Evolutionary conservation across 2,113 vertebrate species (phyloP).

Genomic region (Neoarius graeffei): DNA sequence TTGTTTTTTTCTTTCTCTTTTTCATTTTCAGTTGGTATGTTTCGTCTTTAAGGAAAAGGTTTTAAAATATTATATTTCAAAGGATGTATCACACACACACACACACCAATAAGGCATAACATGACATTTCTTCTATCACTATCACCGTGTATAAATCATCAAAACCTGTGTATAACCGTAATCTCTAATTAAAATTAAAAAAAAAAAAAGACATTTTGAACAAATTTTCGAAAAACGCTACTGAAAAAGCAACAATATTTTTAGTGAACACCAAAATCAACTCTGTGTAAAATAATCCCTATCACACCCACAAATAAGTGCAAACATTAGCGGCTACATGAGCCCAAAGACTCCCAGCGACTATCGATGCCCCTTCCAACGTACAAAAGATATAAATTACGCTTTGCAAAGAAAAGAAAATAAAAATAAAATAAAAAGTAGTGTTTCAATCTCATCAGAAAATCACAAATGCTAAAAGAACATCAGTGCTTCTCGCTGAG

Average conservation of each 20-base stretch:
- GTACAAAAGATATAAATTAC: slow-evolving; percentile 56
- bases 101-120: neutral
- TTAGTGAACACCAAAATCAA: neutral
- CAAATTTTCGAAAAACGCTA: slow-evolving; percentile 10
- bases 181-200: neutral
- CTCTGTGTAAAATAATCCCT: neutral
- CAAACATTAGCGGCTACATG: slow-evolving; percentile 44
- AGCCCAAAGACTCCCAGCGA: slow-evolving; percentile 37
- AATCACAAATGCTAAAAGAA: slow-evolving; percentile 51
- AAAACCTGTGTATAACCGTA: neutral
- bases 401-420: slow-evolving; percentile 29
- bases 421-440: slow-evolving; percentile 51
- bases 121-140: neutral
- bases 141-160: neutral
- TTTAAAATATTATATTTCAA: neutral
- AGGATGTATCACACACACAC: too few relatives aligned
- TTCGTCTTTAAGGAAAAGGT: neutral
- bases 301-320: slow-evolving; percentile 35
- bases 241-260: neutral
- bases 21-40: slow-evolving; percentile 10
- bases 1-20: neutral
- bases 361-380: slow-evolving; percentile 18
- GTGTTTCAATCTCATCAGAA: slow-evolving; percentile 60
- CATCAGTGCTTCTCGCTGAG: slow-evolving; percentile 36
- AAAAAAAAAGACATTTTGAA: neutral